Conservation (phyloP, 2,797 vertebrate genomes). For the Echeneis naucrates region DNA sequence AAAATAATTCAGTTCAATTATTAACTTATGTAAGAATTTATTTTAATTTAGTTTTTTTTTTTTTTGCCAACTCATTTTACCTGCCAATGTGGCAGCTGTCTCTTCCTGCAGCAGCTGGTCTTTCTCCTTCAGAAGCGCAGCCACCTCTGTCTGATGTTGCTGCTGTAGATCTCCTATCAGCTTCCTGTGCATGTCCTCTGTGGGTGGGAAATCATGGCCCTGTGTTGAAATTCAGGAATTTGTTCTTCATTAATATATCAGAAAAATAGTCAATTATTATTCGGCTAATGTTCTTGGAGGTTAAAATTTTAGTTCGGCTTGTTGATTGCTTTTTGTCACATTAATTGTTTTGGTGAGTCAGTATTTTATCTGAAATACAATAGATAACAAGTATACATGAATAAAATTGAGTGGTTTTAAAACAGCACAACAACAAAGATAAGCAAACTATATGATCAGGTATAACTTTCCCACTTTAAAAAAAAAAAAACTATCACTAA, state of each 20-base stretch:
- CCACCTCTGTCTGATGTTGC: constrained; percentile 92
- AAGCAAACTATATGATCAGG: background rate
- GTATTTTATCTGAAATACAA: background rate
- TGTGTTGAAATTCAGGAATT: constrained; percentile 49
- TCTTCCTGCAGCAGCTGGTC: constrained; percentile 93
- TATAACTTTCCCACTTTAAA: background rate
- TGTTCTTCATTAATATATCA: background rate
- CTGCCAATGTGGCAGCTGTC: constrained; percentile 92
- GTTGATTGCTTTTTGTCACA: too few species aligned
- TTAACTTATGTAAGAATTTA: background rate
- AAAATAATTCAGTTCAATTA: constrained; percentile 1
- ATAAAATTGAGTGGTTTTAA: background rate
- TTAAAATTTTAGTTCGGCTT: too few species aligned
- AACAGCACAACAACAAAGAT: background rate
- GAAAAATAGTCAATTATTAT: background rate
- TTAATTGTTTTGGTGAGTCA: background rate
- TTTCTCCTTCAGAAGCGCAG: constrained; percentile 90
- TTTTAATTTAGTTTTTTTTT: too few species aligned
- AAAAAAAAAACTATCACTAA: background rate
- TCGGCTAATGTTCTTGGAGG: too few species aligned
- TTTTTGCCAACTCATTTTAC: constrained; percentile 64
- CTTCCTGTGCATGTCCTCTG: constrained; percentile 93
- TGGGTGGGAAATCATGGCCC: constrained; percentile 89
- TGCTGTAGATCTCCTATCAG: constrained; percentile 91
- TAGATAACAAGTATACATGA: background rate